Conservation (phyloP, 1,140 invertebrate species). For the Metopolophium dirhodum region DNA sequence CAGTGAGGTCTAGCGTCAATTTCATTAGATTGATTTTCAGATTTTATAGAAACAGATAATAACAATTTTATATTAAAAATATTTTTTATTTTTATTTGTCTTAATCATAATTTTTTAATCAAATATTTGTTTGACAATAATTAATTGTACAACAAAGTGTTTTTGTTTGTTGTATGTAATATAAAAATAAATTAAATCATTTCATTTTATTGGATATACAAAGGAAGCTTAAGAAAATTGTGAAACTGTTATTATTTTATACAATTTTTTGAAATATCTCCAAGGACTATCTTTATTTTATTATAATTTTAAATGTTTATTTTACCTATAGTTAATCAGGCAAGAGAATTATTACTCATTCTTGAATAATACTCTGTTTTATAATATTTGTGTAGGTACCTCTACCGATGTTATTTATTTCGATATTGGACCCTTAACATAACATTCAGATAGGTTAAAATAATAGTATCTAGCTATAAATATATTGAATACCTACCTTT, state of each 20-base stretch:
- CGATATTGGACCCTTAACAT: background rate
- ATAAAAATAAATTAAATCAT: background rate
- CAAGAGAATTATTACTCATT: background rate
- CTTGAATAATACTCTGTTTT: background rate
- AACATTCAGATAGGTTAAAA: background rate
- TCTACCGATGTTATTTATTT: background rate
- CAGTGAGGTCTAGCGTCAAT: fast-evolving
- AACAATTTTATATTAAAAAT: too few relatives aligned
- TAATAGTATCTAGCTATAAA: background rate
- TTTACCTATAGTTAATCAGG: background rate
- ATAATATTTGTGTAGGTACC: background rate
- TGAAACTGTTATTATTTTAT: background rate
- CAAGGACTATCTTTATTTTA: background rate
- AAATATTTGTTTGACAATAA: too few relatives aligned
- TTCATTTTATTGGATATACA: background rate
- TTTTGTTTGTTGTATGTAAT: background rate
- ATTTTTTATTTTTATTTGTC: background rate
- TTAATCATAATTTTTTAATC: too few relatives aligned
- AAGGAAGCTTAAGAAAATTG: too few relatives aligned
- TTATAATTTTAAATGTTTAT: background rate
- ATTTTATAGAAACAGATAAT: too few relatives aligned
- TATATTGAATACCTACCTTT: background rate
- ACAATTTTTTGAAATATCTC: background rate
- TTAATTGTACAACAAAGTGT: background rate
- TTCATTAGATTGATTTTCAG: too few relatives aligned